phyloP scores from a whole-genome alignment of 2,113 vertebrate genomes.

The Cariama cristata region DNA sequence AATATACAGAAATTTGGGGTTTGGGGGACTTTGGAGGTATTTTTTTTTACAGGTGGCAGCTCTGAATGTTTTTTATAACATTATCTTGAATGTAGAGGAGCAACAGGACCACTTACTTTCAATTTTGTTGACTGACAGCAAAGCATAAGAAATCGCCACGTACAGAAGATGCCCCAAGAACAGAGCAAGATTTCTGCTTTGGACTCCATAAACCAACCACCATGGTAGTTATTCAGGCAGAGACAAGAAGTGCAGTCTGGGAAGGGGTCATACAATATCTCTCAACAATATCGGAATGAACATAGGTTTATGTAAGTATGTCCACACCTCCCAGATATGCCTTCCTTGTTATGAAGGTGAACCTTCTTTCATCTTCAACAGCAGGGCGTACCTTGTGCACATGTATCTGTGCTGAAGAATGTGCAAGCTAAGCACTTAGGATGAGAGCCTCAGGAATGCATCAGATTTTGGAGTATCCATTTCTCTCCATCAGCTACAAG shows the following conservation, averaged over 20 bases:
- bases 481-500: neutral
- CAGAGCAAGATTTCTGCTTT: neutral
- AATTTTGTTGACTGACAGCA: neutral
- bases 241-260: neutral
- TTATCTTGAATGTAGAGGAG: neutral
- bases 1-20: neutral
- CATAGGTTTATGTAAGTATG: neutral
- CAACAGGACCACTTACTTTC: neutral
- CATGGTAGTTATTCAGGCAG: neutral
- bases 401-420: neutral
- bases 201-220: neutral
- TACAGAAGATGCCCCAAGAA: neutral
- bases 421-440: neutral
- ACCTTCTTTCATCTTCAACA: neutral
- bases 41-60: neutral
- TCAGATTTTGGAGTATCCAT: neutral
- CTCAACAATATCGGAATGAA: neutral
- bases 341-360: neutral
- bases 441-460: neutral
- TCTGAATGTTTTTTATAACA: neutral
- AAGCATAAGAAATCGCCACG: neutral
- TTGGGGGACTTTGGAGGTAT: neutral
- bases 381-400: neutral
- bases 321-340: neutral
- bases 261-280: neutral